phyloP scores from a whole-genome alignment of 2,113 vertebrate species.

The Sinocyclocheilus maitianheensis region DNA sequence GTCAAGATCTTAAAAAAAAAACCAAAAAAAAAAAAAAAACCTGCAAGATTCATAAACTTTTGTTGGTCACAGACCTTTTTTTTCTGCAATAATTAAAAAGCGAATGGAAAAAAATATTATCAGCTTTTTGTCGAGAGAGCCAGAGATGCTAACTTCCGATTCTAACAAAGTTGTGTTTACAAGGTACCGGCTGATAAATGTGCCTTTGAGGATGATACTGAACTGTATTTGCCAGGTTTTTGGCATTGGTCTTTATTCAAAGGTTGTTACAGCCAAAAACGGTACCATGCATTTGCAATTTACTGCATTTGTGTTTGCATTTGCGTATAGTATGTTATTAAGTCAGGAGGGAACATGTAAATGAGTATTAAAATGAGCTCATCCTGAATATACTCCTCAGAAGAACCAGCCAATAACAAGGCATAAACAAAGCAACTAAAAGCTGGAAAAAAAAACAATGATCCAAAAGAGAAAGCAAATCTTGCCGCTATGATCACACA shows the following conservation, averaged over 20 bases:
- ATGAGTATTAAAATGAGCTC: background rate
- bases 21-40: too few species aligned
- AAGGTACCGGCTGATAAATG: background rate
- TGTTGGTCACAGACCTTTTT: background rate
- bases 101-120: background rate
- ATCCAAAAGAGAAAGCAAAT: background rate
- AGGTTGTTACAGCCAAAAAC: background rate
- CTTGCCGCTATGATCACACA: background rate
- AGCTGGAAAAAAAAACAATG: background rate
- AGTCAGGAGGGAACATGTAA: background rate
- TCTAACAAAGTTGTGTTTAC: background rate
- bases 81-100: background rate
- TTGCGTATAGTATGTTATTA: background rate
- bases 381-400: constrained; percentile 1
- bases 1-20: too few species aligned
- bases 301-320: background rate
- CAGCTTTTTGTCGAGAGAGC: too few species aligned
- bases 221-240: background rate
- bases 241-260: background rate
- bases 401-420: background rate
- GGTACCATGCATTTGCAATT: background rate
- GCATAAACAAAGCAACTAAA: background rate
- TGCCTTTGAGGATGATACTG: background rate
- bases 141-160: background rate
- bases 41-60: too few species aligned